Percentiles rank a stretch among this genome's conserved stretches.
phyloP scores from a whole-genome alignment of 2,888 invertebrate genomes.

The Nemapogon koenigi region DNA sequence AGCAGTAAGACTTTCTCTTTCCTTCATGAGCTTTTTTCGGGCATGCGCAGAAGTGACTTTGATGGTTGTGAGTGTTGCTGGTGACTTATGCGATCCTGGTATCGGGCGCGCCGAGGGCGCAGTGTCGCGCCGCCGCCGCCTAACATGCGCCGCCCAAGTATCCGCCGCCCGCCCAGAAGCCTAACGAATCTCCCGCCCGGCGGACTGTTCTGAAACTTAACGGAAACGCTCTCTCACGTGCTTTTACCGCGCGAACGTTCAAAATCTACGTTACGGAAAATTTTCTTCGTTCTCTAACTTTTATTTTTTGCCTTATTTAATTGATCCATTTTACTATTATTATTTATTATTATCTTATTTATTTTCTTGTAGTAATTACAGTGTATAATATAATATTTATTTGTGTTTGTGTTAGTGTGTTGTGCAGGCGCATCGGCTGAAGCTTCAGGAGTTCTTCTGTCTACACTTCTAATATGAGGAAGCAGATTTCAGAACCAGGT shows the following conservation, averaged over 20 bases:
- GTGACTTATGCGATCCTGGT: conserved; percentile 42
- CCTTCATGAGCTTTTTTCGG: conserved; percentile 39
- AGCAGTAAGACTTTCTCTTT: conserved; percentile 32
- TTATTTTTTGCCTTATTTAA: conserved; percentile 9
- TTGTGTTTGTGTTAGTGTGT: conserved; percentile 38
- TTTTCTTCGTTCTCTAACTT: conserved; percentile 23
- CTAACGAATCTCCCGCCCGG: conserved; percentile 41
- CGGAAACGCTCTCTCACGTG: conserved; percentile 36
- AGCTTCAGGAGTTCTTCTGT: conserved; percentile 30
- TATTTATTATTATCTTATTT: not conserved
- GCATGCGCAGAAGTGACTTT: conserved; percentile 48
- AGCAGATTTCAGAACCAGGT: conserved; percentile 48
- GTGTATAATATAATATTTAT: conserved; percentile 24
- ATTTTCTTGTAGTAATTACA: not conserved
- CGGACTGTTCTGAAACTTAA: conserved; percentile 41
- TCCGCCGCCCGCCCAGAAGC: conserved; percentile 50
- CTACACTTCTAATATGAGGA: conserved; percentile 31
- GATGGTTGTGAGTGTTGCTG: conserved; percentile 48
- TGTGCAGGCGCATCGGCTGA: conserved; percentile 43
- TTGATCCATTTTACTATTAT: not conserved
- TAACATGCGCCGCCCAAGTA: conserved; percentile 33
- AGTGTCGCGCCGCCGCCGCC: conserved; percentile 54
- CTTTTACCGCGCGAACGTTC: conserved; percentile 8
- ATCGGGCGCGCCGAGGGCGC: conserved; percentile 63
- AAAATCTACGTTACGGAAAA: conserved; percentile 9